Conservation (phyloP, 2,888 invertebrate genomes). For the Dicranocentrus wangi region DNA sequence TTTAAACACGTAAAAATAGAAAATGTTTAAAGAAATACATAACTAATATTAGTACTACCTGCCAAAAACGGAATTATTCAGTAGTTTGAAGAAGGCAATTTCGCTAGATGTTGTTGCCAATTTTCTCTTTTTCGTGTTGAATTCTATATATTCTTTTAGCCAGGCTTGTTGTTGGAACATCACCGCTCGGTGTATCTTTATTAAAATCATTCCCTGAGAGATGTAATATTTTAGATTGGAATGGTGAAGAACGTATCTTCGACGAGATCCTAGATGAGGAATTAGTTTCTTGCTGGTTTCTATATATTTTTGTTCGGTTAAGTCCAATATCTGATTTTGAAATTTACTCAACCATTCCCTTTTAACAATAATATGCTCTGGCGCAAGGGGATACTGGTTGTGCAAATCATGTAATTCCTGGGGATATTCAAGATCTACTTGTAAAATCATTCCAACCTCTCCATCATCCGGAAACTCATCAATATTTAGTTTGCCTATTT, state of each 20-base stretch:
- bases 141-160: constrained; percentile 40
- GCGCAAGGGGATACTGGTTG: neutral
- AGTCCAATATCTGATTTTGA: neutral
- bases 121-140: constrained; percentile 45
- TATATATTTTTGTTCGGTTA: constrained; percentile 1
- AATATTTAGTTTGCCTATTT: neutral
- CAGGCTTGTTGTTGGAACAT: constrained; percentile 29
- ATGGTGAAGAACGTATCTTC: constrained; percentile 20
- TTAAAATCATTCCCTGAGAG: constrained; percentile 22
- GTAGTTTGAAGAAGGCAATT: constrained; percentile 59
- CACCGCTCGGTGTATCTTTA: constrained; percentile 24
- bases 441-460: neutral
- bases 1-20: too few relatives aligned
- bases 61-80: constrained; percentile 51
- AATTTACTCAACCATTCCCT: neutral
- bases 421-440: neutral
- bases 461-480: neutral
- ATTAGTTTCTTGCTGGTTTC: constrained; percentile 17
- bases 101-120: constrained; percentile 33
- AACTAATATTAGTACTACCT: too few relatives aligned
- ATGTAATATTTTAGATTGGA: constrained; percentile 41
- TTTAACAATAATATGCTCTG: neutral
- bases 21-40: too few relatives aligned
- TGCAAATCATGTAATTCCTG: neutral
- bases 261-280: constrained; percentile 25